Conservation (phyloP, 2,797 vertebrate genomes). For the Crocodylus rhombifer region DNA sequence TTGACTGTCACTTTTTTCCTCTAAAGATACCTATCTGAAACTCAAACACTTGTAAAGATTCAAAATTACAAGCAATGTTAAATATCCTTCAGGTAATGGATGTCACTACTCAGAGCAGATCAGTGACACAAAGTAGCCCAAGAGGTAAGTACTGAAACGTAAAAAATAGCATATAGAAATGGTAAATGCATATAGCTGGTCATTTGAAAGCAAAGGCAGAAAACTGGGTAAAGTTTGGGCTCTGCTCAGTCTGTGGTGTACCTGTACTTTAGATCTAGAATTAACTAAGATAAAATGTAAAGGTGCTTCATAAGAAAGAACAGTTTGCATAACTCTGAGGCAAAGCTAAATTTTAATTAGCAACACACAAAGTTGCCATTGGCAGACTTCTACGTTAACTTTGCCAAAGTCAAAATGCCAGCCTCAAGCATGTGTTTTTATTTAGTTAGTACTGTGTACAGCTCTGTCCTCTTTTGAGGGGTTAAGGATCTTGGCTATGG, state of each 20-base stretch:
- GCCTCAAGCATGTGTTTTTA: background rate
- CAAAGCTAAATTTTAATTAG: background rate
- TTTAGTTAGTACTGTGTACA: fast-evolving
- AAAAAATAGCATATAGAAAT: background rate
- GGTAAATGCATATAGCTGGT: fast-evolving
- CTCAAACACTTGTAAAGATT: background rate
- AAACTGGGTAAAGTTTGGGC: fast-evolving
- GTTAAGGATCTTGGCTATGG: background rate
- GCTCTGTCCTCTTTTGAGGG: background rate
- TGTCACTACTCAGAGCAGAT: constrained; percentile 6
- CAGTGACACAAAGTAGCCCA: background rate
- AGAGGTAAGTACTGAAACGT: fast-evolving
- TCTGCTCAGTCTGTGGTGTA: background rate
- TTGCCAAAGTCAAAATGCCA: background rate
- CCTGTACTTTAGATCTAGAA: fast-evolving
- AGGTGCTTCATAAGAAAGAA: background rate
- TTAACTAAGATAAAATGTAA: background rate
- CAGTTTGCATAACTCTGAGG: background rate
- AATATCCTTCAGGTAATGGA: constrained; percentile 3
- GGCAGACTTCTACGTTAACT: background rate
- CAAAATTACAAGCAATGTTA: constrained; percentile 15
- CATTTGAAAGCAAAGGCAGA: background rate
- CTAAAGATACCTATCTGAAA: background rate
- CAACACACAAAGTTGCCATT: background rate
- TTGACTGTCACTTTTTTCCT: background rate